Evolutionary conservation across 2,113 vertebrate species (phyloP).

Genomic region (Empidonax alnorum): DNA sequence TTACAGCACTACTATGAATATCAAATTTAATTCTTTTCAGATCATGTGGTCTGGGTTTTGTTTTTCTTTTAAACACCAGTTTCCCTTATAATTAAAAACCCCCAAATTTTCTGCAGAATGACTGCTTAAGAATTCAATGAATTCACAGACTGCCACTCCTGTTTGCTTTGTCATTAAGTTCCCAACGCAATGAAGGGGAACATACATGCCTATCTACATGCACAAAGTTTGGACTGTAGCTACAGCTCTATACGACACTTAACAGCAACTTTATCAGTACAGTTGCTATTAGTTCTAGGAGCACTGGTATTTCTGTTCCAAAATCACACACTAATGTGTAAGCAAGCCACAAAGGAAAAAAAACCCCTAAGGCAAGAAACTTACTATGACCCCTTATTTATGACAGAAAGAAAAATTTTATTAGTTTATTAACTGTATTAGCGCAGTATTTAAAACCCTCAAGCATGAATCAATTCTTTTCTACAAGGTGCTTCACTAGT

Average conservation of each 20-base stretch:
- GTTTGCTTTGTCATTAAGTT: not conserved
- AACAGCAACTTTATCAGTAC: not conserved
- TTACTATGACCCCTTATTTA: not conserved
- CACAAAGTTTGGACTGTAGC: not conserved
- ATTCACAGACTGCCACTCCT: not conserved
- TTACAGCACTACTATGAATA: not conserved
- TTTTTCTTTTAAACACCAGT: not conserved
- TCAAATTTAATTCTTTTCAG: not conserved
- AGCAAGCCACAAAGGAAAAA: not conserved
- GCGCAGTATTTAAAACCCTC: not conserved
- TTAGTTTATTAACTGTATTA: not conserved
- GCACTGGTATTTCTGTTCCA: not conserved
- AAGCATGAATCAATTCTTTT: not conserved
- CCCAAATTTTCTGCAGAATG: not conserved
- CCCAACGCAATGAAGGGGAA: not conserved
- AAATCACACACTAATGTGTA: not conserved
- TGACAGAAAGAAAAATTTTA: not conserved
- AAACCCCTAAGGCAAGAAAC: not conserved
- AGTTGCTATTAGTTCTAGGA: not conserved
- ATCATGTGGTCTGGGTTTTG: accelerated
- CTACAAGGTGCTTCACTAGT: not conserved
- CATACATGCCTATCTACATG: accelerated
- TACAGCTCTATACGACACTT: not conserved
- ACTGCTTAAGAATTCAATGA: not conserved
- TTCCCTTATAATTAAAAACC: not conserved